Evolutionary conservation across 2,888 invertebrate genomes (phyloP).

Genomic region (Alviniconcha strummeri): DNA sequence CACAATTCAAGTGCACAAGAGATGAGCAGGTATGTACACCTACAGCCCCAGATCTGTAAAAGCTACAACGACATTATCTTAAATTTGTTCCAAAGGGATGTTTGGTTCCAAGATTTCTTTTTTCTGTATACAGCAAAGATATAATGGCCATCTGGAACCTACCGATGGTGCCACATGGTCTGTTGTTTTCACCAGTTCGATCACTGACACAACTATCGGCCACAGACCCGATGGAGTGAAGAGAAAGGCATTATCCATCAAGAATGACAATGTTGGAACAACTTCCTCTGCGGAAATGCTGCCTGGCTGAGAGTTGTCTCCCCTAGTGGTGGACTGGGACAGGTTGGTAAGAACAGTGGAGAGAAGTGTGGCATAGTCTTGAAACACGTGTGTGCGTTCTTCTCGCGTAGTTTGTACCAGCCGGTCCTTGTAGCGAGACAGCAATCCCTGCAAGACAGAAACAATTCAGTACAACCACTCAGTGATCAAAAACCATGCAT

Average conservation of each 20-base stretch:
- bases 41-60: no score
- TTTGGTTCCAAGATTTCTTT: no score
- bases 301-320: neutral
- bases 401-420: conserved; percentile 49
- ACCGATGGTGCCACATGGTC: conserved; percentile 60
- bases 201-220: conserved; percentile 48
- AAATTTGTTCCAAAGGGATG: no score
- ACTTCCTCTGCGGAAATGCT: conserved; percentile 23
- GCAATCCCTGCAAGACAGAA: conserved; percentile 49
- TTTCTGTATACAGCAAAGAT: no score
- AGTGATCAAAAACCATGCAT: no score
- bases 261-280: conserved; percentile 49
- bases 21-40: no score
- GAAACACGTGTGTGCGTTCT: conserved; percentile 58
- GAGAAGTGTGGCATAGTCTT: conserved; percentile 58
- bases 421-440: conserved; percentile 50
- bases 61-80: no score
- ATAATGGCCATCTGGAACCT: conserved; percentile 26
- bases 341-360: conserved; percentile 48
- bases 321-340: neutral
- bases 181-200: conserved; percentile 49
- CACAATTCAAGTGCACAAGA: no score
- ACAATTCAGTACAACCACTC: no score
- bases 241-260: conserved; percentile 59
- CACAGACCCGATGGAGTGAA: conserved; percentile 56